Conservation (phyloP, 2,888 invertebrate species). For the Bellardia bayeri region DNA sequence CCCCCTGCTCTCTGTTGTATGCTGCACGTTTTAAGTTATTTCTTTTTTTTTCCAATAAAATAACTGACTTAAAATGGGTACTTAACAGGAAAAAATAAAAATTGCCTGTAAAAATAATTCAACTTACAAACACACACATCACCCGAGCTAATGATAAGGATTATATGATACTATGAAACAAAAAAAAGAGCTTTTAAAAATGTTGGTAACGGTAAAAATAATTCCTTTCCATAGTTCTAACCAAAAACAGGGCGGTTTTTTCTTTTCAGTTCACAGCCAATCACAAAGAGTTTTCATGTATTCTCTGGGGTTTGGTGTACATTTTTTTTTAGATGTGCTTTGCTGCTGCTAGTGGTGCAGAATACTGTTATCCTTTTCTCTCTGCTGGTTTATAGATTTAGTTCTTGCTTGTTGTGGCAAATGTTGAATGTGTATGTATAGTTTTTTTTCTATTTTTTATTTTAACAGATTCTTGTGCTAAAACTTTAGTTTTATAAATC, state of each 20-base stretch:
- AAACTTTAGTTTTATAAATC: conserved; percentile 63
- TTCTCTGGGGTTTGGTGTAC: conserved; percentile 1
- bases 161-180: conserved; percentile 46
- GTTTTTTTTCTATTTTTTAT: not conserved
- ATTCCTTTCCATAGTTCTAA: conserved; percentile 25
- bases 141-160: conserved; percentile 67
- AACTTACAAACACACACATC: conserved; percentile 41
- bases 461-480: conserved; percentile 57
- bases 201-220: conserved; percentile 22
- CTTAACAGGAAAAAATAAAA: conserved; percentile 65
- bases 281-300: conserved; percentile 49
- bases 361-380: conserved; percentile 68
- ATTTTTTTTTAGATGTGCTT: conserved; percentile 29
- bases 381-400: conserved; percentile 40
- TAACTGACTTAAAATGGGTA: conserved; percentile 67
- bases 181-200: conserved; percentile 29
- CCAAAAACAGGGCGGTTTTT: conserved; percentile 65
- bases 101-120: conserved; percentile 58
- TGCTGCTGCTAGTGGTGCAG: not conserved
- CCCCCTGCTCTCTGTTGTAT: not conserved
- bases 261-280: conserved; percentile 54
- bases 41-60: conserved; percentile 14
- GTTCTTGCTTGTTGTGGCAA: conserved; percentile 8
- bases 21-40: not conserved
- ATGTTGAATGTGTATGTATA: not conserved